Evolutionary conservation across 2,113 vertebrate species (phyloP), one percentile per base, ranked within the genome.

Genomic region (Prionailurus viverrinus): DNA sequence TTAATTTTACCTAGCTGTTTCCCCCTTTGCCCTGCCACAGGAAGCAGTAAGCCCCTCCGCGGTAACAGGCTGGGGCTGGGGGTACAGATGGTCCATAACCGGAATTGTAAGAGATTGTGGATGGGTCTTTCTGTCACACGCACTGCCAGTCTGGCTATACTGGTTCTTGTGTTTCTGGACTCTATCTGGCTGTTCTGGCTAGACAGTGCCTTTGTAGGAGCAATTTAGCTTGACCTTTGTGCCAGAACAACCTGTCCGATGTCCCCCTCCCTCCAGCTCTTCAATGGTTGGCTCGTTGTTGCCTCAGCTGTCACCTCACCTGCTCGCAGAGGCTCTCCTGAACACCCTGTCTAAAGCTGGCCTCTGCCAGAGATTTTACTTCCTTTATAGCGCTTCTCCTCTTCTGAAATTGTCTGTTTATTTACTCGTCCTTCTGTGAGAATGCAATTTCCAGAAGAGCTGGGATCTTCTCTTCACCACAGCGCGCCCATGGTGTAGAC

Each of bases 331-430:
- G 25, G 14, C 41, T 55, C 58, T 89, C 73, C 61, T 85, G 78
- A 58, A 5, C 51, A 48, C 45, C 15, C 51, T 79, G 18, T 48
- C 68, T 78, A 12, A 41, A 31, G 15, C 27, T 14, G 76, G 19
- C 84, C n/a, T 85, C 82, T 78, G 71, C 16, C 19, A 39, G 25
- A 61, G 45, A 71, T 94, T 97, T 76, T 15, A 81, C 85, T 74
- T 91, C 76, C 33, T 78, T 86, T 39, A 29, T 66, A 68, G 45
- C 5, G 16, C n/a, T 93, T 86, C 19, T 90, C 48, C 36, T 66
- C 45, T 74, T 66, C 58, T 63, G 18, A 78, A 96, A 79, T 84
- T 7, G 39, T 45, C 53, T 65, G 36, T 79, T 51, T 63, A 18
- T 85, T 83, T 87, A 48, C n/a, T 55, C 18, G 69, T 16, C 41